Conservation (phyloP, 1,140 invertebrate genomes). For the Bombyx mandarina region DNA sequence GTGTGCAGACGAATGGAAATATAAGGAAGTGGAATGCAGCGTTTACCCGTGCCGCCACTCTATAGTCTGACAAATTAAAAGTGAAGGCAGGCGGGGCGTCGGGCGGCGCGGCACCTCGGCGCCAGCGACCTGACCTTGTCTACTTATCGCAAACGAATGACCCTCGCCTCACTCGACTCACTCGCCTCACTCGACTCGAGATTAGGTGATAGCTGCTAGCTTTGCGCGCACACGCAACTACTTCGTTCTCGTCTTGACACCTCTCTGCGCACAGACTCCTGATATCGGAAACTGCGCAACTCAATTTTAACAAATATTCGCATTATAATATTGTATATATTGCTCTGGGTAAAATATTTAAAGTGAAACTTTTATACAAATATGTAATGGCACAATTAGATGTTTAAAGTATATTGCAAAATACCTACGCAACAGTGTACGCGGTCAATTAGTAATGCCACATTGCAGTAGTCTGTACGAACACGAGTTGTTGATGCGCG, state of each 20-base stretch:
- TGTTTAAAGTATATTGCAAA: too few species aligned
- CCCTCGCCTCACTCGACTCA: slow-evolving; percentile 26
- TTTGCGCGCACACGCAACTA: slow-evolving; percentile 21
- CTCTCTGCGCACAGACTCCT: too few species aligned
- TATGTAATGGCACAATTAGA: too few species aligned
- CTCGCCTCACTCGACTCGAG: slow-evolving; percentile 16
- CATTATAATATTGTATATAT: neutral
- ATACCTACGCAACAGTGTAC: too few species aligned
- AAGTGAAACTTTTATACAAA: neutral
- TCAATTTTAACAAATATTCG: too few species aligned
- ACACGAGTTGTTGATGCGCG: slow-evolving; percentile 1
- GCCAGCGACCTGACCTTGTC: slow-evolving; percentile 65
- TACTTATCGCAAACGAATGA: slow-evolving; percentile 56
- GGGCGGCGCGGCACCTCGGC: slow-evolving; percentile 57
- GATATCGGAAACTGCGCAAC: too few species aligned
- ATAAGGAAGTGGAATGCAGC: too few species aligned
- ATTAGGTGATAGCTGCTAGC: slow-evolving; percentile 42
- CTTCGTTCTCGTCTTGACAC: too few species aligned
- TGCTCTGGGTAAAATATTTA: neutral
- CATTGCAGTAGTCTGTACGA: neutral
- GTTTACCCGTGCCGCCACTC: slow-evolving; percentile 4
- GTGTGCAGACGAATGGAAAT: too few species aligned
- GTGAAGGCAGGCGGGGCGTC: slow-evolving; percentile 54
- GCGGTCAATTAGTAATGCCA: too few species aligned
- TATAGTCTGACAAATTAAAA: slow-evolving; percentile 56